phyloP scores from a whole-genome alignment of 2,797 vertebrate species.

The Tragelaphus oryx region DNA sequence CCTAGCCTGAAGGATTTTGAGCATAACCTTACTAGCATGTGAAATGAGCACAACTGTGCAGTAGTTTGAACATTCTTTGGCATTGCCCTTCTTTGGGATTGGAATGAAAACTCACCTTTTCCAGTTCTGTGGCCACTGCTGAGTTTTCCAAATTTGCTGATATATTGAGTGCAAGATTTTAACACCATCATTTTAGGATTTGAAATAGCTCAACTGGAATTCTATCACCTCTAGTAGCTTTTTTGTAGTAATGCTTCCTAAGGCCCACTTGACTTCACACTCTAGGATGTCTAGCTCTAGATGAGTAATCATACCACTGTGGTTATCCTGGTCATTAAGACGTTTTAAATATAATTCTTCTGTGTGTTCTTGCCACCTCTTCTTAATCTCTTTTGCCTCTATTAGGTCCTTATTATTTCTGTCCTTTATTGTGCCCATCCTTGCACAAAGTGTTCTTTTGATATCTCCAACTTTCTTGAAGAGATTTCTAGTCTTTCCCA shows the following conservation, averaged over 20 bases:
- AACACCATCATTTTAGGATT: background rate
- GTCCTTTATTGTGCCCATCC: background rate
- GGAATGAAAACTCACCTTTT: background rate
- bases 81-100: background rate
- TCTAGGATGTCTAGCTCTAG: background rate
- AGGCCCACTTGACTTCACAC: background rate
- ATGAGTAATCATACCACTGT: background rate
- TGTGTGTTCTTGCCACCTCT: background rate
- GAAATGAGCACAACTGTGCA: background rate
- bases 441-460: background rate
- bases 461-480: background rate
- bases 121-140: background rate
- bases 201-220: background rate
- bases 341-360: background rate
- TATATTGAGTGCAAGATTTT: background rate
- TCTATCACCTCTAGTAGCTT: background rate
- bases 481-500: background rate
- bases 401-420: background rate
- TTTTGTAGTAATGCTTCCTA: background rate
- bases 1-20: background rate
- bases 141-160: background rate
- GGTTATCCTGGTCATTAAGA: background rate
- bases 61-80: background rate
- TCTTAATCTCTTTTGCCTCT: background rate
- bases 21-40: background rate